Base-by-base conservation (phyloP, 92 coral and sea anemone genomes). In the Porites rus region DNA sequence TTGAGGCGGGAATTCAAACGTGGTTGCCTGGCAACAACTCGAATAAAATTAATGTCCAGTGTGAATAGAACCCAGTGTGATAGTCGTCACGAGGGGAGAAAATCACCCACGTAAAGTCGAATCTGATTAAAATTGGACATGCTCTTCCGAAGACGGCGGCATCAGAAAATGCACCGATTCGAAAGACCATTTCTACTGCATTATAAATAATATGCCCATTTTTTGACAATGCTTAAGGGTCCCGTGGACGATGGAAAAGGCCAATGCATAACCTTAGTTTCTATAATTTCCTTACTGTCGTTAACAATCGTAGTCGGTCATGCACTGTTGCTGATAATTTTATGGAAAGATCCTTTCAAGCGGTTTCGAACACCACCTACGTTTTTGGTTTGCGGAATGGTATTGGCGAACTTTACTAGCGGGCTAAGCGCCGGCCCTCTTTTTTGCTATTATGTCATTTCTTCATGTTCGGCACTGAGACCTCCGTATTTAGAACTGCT, bases 301-400 rank as follows among this genome's bases (percentile, higher is more conserved):
- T 9, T 19, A 17, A 52, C 68, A 25, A 77, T 77, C 83, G 51
- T 76, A 10, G 3, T 53, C 20, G 83, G 88, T 19, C 88, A 85
- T 60, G 21, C 80, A 10, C 68, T 85, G 77, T 20, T 85, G 76
- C 10, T 85, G 21, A 66, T 66, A 46, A 77, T 85, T 1, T 12
- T 85, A 56, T 85, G 88, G 88, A 85, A 85, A 24, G 83, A 85
- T 60, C 83, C 88, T 24, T 76, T 85, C 24, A 85, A 67, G 53
- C 83, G 88, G 14, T 85, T 85, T 68, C 78, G 88, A 25, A 85
- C 88, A 2, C 63, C 88, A 1, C 76, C 88, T 38, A 85, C 83
- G 1, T 4, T 76, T 7, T 76, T 85, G 28, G 88, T 85, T 7
- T 74, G 53, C 31, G 88, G 76, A 53, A 76, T 85, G 82, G 77